Conservation (phyloP, 2,113 vertebrate genomes). For the Garra rufa region DNA sequence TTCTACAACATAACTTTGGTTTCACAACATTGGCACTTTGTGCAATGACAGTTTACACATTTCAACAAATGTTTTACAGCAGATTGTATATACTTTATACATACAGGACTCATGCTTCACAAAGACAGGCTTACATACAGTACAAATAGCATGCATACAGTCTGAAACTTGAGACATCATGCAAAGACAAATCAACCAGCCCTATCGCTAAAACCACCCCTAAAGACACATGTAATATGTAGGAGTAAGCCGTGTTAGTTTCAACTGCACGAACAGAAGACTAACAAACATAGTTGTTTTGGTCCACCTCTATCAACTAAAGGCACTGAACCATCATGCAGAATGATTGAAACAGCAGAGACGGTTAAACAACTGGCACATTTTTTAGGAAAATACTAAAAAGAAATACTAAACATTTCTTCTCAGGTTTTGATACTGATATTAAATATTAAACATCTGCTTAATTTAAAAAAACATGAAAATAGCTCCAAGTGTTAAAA, state of each 20-base stretch:
- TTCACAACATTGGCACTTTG: slow-evolving; percentile 37
- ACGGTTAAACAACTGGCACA: slow-evolving; percentile 30
- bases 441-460: neutral
- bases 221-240: neutral
- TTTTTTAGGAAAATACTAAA: neutral
- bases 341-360: slow-evolving; percentile 25
- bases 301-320: slow-evolving; percentile 58
- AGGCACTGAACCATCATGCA: slow-evolving; percentile 70
- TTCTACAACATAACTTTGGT: slow-evolving; percentile 41
- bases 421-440: neutral
- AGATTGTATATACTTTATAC: slow-evolving; percentile 41
- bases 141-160: slow-evolving; percentile 36
- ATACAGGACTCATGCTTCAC: slow-evolving; percentile 44
- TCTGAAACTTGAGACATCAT: slow-evolving; percentile 8
- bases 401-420: too few species aligned
- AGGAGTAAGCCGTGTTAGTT: neutral
- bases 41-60: slow-evolving; percentile 22
- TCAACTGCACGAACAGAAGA: slow-evolving; percentile 5
- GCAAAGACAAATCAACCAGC: slow-evolving; percentile 34
- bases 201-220: neutral
- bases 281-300: slow-evolving; percentile 34
- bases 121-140: slow-evolving; percentile 57
- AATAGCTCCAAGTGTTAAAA: neutral
- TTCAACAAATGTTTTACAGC: slow-evolving; percentile 28
- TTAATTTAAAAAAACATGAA: neutral